Base-by-base conservation (phyloP, 2,797 vertebrate genomes). In the Nannoperca australis region DNA sequence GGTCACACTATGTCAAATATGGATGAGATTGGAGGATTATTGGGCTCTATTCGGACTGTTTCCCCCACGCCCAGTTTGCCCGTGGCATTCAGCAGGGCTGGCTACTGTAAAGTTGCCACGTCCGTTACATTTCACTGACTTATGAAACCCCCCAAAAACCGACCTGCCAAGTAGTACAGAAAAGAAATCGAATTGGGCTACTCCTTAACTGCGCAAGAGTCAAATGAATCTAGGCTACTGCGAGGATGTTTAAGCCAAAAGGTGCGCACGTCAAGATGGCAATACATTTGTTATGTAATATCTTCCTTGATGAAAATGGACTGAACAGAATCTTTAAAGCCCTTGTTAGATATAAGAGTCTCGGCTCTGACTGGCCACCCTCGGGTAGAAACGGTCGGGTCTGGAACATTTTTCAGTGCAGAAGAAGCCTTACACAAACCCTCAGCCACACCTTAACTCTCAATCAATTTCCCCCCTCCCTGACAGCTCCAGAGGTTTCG, bases 371-470 rank as follows among this genome's bases (percentile, higher is more conserved):
- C 63, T 34, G 40, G 47, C 6, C 40, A 17, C 54, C 58, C 56
- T 42, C 34, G 61, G 22, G 38, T 12, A 30, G 14, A 82, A 69
- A 65, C 32, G 34, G 18, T 69, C 56, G 69, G 22, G 62, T 88
- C 78, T 62, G 13, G 10, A 8, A 53, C 45, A 47, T 78, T 63
- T 73, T 56, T 78, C 67, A 54, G 77, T 5, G 67, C 63, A 59
- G 76, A 63, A 59, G 76, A 63, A 91, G 83, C 85, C 64, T 78
- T 22, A 59, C 32, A 76, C 60, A 88, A 84, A 77, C 64, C 81
- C 77, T 76, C 85, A 94, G 95, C 95, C 95, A 96, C 95, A 96
- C 95, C 95, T 95, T 96, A 95, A 95, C 93, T 94, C 92, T 94
- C 91, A 93, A 90, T 92, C 92, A 89, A 79, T 92, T 87, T 89